Base-by-base conservation (phyloP, 2,888 invertebrate species). In the Acleris sparsana region DNA sequence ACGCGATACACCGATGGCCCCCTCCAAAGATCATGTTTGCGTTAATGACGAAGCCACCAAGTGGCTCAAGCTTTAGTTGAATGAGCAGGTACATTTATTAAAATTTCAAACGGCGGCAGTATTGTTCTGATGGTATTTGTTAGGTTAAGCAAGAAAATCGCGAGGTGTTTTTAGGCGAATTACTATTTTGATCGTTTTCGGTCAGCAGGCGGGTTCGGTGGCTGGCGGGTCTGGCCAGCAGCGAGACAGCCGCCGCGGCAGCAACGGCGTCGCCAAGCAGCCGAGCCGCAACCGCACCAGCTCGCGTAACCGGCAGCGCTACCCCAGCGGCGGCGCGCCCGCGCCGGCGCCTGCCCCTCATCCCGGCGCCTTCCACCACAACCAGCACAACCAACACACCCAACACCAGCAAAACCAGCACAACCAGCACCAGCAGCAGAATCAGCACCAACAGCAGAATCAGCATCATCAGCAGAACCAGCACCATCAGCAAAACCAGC, bases 221-320 rank as follows among this genome's bases (percentile, higher is more conserved):
- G 85, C 87, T 29, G 72, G 85, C 55, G 86, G 88, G 5, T 87
- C 88, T 0, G 87, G 82, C 3, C 83, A 82, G 72, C 84, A 82
- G 74, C 85, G 89, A 4, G 88, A 88, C 70, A 78, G 84, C 60
- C 80, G 89, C 16, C 90, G 89, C 80, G 74, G 87, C 70, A 86
- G 85, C 76, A 80, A 84, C 72, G 70, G 79, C 80, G 72, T 79
- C 82, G 61, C 75, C 55, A 75, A 79, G 62, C 72, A 74, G 39
- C 77, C 75, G 69, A 71, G 75, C 17, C 83, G 83, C 63, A 82
- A 83, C 73, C 84, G 86, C 56, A 80, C 82, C 69, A 80, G 81
- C 77, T 80, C 83, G 56, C 65, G 71, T 61, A 69, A 67, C 62
- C 70, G 73, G 16, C 63, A 67, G 63, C 62, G 71, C 25, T 71